phyloP scores from a whole-genome alignment of 2,797 vertebrate genomes.

The Rhinoraja longicauda region DNA sequence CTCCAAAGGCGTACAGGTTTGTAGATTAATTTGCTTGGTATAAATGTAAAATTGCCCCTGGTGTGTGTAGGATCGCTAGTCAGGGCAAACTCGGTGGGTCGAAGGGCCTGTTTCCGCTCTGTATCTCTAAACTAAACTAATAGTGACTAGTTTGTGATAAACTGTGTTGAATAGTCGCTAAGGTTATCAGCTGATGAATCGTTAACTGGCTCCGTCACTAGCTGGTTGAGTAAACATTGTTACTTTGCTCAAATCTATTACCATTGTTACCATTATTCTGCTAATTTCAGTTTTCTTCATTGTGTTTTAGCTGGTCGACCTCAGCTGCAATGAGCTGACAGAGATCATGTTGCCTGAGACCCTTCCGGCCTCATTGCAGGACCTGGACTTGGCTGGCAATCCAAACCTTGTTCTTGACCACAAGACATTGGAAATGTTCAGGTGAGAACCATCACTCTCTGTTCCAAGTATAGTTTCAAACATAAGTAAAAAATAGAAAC shows the following conservation, averaged over 20 bases:
- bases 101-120: too few relatives aligned
- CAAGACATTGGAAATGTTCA: conserved; percentile 90
- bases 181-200: background rate
- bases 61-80: too few relatives aligned
- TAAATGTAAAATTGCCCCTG: too few relatives aligned
- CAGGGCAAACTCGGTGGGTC: too few relatives aligned
- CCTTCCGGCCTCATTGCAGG: conserved; percentile 76
- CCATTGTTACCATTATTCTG: background rate
- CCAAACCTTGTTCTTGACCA: conserved; percentile 82
- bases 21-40: too few relatives aligned
- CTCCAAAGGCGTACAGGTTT: too few relatives aligned
- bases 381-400: conserved; percentile 89
- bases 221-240: background rate
- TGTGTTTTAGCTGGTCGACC: conserved; percentile 75
- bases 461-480: conserved; percentile 36
- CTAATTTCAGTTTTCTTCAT: background rate
- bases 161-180: background rate
- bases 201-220: background rate
- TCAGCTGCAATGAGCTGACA: conserved; percentile 90
- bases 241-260: background rate
- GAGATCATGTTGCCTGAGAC: conserved; percentile 84
- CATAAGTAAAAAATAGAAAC: background rate
- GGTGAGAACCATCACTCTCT: conserved; percentile 54
- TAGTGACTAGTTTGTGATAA: background rate
- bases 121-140: too few relatives aligned